Evolutionary conservation across 2,113 vertebrate species (phyloP), one percentile per base, ranked within the genome.

Genomic region (Dromaius novaehollandiae): DNA sequence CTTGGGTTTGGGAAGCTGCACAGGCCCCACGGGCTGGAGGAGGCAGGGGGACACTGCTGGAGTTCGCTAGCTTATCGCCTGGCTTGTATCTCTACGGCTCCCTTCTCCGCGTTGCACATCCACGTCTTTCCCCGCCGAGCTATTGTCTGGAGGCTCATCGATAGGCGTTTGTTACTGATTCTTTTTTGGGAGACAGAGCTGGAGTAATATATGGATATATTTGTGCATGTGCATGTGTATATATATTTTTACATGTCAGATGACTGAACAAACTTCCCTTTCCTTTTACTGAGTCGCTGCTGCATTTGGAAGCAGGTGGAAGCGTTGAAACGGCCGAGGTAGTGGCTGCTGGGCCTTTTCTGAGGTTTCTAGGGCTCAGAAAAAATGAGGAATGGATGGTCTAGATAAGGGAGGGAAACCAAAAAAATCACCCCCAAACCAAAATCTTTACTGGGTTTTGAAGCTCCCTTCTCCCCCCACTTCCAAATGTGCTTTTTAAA

Each of bases 401-500:
- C 50, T 79, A 46, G 18, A n/a, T 55, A 53, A 71, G 34, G 34
- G 48, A 32, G 21, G 48, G 40, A 17, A 82, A 38, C 26, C 65
- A 71, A 55, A 36, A 50, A 17, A 48, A 13, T 16, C 48, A 70
- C 12, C 61, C 56, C 66, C 30, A 69, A 76, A 46, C 34, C 30
- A 63, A 25, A 75, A 55, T 46, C 58, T 42, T 64, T 66, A 82
- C 87, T 76, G 36, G 77, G 38, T 97, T 92, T 91, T 38, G 60
- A 34, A 46, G 86, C 78, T 89, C 88, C 86, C 63, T 38, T 91
- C 70, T 80, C 22, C 63, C 61, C 64, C 86, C 58, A 13, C 70
- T 66, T 78, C 88, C 74, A 66, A 96, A 76, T 77, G 78, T 65
- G 93, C 84, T 96, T 96, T 93, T 32, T 94, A 94, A 77, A 83